A percentile compares a stretch with the other conserved stretches of the same genome.
phyloP scores from a whole-genome alignment of 2,113 vertebrate genomes.

The Dendrocopos noguchii region DNA sequence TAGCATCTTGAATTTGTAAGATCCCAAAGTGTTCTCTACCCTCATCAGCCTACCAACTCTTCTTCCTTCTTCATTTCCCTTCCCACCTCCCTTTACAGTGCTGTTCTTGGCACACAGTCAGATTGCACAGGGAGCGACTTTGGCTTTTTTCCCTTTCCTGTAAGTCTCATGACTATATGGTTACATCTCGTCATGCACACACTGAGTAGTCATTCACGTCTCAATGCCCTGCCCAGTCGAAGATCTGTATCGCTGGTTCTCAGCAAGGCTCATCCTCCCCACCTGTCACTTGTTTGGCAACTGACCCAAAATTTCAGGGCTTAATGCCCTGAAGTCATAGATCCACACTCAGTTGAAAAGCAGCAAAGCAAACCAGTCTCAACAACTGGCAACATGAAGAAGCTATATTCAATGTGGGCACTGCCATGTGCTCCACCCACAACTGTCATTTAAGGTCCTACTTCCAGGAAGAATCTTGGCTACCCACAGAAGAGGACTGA shows the following conservation, averaged over 20 bases:
- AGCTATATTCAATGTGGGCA: background rate
- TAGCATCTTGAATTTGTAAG: background rate
- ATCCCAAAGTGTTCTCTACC: background rate
- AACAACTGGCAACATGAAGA: background rate
- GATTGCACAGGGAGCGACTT: background rate
- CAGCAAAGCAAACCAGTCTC: constrained; percentile 1
- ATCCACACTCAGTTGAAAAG: constrained; percentile 2
- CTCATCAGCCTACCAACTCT: background rate
- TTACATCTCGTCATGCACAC: background rate
- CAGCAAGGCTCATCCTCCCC: background rate
- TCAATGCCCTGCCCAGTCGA: background rate
- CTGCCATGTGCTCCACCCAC: background rate
- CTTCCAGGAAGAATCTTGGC: background rate
- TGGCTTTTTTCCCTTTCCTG: background rate
- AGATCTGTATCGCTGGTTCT: background rate
- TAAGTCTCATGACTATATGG: background rate
- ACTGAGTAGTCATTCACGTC: background rate
- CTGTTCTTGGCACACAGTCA: background rate
- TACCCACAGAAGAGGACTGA: background rate
- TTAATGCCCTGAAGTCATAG: background rate
- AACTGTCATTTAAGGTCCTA: background rate
- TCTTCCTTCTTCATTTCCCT: background rate
- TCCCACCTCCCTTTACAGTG: background rate
- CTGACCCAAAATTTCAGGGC: background rate
- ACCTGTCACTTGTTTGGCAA: constrained; percentile 23